Conservation (phyloP, 2,797 vertebrate species). For the Melanotaenia pygmaea region DNA sequence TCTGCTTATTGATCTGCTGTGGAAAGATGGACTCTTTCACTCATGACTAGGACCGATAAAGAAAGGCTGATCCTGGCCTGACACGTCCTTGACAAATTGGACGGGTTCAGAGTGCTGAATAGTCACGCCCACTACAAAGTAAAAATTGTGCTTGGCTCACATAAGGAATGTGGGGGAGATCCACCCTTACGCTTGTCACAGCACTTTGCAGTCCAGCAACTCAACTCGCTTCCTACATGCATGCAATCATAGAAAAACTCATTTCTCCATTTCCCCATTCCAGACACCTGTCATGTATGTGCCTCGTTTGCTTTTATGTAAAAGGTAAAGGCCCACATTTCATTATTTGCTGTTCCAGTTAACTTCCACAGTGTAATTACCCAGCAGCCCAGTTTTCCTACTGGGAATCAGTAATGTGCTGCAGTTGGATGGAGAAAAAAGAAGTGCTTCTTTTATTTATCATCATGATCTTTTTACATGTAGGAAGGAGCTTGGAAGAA, state of each 20-base stretch:
- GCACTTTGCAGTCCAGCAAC: conserved; percentile 26
- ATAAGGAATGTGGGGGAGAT: conserved; percentile 29
- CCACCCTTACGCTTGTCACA: conserved; percentile 30
- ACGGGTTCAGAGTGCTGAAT: neutral
- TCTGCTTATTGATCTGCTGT: conserved; percentile 46
- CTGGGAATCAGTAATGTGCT: conserved; percentile 21
- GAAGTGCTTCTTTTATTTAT: neutral
- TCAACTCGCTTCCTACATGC: neutral
- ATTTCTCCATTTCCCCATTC: neutral
- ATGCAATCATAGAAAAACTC: neutral
- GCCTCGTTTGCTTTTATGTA: neutral
- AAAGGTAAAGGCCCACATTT: conserved; percentile 19
- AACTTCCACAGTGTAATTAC: conserved; percentile 23
- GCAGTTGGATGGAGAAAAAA: conserved; percentile 11
- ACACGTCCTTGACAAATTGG: conserved; percentile 36
- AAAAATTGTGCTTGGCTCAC: conserved; percentile 28
- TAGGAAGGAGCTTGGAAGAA: conserved; percentile 3
- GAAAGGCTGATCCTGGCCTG: conserved; percentile 31
- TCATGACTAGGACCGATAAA: conserved; percentile 40
- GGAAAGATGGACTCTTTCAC: conserved; percentile 43
- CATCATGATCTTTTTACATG: neutral
- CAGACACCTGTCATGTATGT: neutral
- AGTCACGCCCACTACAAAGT: conserved; percentile 23
- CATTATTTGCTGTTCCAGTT: conserved; percentile 25
- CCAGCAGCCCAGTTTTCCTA: neutral